Evolutionary conservation across 1,140 invertebrate species (phyloP).

Genomic region (Phthorimaea operculella): DNA sequence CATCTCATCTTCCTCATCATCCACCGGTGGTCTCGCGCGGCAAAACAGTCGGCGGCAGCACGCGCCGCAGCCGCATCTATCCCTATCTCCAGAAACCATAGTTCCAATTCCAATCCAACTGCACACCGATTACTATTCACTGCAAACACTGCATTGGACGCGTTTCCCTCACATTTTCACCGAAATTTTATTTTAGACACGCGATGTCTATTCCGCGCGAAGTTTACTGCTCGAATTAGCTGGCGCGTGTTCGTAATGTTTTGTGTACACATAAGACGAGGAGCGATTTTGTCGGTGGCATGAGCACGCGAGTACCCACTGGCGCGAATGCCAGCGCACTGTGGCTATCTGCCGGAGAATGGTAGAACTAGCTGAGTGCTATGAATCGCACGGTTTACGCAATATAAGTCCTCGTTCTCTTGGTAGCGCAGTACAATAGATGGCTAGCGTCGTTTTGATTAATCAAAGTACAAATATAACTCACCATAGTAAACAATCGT

Average conservation of each 20-base stretch:
- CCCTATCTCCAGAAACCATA: slow-evolving; percentile 41
- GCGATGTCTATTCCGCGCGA: too few relatives aligned
- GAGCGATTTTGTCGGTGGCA: background rate
- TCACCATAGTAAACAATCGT: too few relatives aligned
- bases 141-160: background rate
- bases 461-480: too few relatives aligned
- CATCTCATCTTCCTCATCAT: slow-evolving; percentile 27
- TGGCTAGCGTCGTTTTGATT: too few relatives aligned
- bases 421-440: too few relatives aligned
- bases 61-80: slow-evolving; percentile 40
- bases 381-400: too few relatives aligned
- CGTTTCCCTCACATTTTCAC: background rate
- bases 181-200: background rate
- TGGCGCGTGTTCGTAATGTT: background rate
- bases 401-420: too few relatives aligned
- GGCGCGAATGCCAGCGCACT: background rate
- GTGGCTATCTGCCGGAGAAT: background rate
- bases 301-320: background rate
- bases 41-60: slow-evolving; percentile 51
- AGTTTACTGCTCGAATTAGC: too few relatives aligned
- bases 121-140: background rate
- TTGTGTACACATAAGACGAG: background rate
- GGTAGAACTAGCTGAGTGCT: too few relatives aligned
- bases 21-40: slow-evolving; percentile 25
- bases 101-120: background rate